phyloP scores from a whole-genome alignment of 2,797 vertebrate genomes.

The Pangasius larnaudii region DNA sequence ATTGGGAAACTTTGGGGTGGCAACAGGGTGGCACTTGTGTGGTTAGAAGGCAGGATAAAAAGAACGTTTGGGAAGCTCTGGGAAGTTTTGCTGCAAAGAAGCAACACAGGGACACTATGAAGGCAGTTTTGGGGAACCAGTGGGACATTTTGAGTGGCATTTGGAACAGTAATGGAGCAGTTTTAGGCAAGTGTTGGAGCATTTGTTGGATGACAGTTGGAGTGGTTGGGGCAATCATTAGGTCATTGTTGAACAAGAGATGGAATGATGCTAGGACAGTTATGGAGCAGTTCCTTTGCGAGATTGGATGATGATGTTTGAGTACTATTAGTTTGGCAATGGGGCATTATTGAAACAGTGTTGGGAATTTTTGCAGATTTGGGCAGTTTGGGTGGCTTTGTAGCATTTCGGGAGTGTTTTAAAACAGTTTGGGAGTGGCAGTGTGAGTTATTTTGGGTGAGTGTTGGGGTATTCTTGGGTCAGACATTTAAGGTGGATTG shows the following conservation, averaged over 20 bases:
- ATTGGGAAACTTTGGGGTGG: not conserved
- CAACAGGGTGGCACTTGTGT: not conserved
- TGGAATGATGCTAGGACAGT: not conserved
- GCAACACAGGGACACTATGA: not conserved
- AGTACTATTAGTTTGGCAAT: not conserved
- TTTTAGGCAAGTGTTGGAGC: not conserved
- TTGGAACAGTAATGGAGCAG: not conserved
- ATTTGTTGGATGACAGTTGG: not conserved
- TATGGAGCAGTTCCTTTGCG: not conserved
- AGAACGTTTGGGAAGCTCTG: not conserved
- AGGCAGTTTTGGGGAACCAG: not conserved
- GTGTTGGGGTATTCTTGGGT: not conserved
- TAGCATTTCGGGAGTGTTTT: not conserved
- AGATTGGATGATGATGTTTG: not conserved
- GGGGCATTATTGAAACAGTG: not conserved
- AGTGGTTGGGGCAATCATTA: not conserved
- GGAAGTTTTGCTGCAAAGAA: not conserved
- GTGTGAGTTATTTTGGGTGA: not conserved
- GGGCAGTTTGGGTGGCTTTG: not conserved
- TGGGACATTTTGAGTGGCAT: not conserved
- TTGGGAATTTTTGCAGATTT: not conserved
- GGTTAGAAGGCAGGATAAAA: not conserved
- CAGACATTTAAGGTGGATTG: not conserved
- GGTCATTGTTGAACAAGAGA: not conserved
- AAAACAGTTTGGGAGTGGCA: not conserved